Percentiles rank a stretch among this genome's conserved stretches.
phyloP scores from a whole-genome alignment of 2,113 vertebrate genomes.

The Cephalophus harveyi region DNA sequence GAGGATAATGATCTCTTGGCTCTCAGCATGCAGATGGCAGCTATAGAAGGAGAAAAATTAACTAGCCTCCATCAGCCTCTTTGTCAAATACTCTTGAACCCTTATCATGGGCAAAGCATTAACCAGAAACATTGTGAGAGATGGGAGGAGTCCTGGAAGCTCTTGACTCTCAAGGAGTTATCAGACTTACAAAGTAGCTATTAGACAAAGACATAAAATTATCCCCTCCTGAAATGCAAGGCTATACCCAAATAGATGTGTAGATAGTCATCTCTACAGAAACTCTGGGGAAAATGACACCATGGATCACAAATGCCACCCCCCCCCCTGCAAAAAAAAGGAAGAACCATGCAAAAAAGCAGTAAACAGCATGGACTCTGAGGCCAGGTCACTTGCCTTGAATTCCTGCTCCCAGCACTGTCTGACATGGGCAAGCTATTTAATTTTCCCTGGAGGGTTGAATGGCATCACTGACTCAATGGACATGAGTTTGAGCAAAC shows the following conservation, averaged over 20 bases:
- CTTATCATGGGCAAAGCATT: neutral
- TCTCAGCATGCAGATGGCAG: neutral
- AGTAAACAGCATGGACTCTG: fast-evolving
- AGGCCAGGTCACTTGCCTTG: neutral
- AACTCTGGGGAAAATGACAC: neutral
- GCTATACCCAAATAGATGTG: neutral
- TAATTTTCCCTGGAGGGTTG: neutral
- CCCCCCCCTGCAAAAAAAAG: neutral
- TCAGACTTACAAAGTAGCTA: neutral
- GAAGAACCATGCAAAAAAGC: fast-evolving
- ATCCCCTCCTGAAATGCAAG: neutral
- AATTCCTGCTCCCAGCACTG: neutral
- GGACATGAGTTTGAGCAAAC: neutral
- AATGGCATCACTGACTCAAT: neutral
- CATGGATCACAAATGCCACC: neutral
- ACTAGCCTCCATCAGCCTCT: neutral
- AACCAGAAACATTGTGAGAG: neutral
- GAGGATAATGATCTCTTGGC: neutral
- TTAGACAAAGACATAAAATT: neutral
- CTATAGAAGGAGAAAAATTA: neutral
- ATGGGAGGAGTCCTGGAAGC: neutral
- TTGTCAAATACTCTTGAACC: neutral
- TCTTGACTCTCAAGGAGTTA: neutral
- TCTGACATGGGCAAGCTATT: neutral
- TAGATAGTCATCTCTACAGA: neutral